Evolutionary conservation across 1,140 invertebrate genomes (phyloP).

Genomic region (Pseudomyrmex sp.): DNA sequence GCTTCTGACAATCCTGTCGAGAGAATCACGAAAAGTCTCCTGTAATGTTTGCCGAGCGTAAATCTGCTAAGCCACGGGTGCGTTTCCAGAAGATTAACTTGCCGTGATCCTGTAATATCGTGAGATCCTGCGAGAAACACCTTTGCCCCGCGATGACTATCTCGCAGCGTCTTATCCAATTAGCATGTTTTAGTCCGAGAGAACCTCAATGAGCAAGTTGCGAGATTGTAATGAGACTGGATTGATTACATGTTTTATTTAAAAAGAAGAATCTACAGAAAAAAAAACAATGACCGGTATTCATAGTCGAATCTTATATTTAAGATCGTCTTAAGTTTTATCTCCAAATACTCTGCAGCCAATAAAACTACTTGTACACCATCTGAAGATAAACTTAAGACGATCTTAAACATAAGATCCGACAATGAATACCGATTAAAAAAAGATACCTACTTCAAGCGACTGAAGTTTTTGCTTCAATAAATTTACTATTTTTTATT

Average conservation of each 20-base stretch:
- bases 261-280: background rate
- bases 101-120: conserved; percentile 40
- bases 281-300: background rate
- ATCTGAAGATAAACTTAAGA: too few species aligned
- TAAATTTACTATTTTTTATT: too few species aligned
- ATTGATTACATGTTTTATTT: background rate
- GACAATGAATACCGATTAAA: too few species aligned
- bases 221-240: conserved; percentile 22
- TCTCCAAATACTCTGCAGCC: too few species aligned
- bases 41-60: conserved; percentile 26
- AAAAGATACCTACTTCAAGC: too few species aligned
- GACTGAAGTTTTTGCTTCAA: too few species aligned
- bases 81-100: conserved; percentile 53
- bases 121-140: conserved; percentile 31
- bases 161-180: conserved; percentile 48
- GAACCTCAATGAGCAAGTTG: conserved; percentile 8
- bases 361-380: too few species aligned
- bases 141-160: conserved; percentile 34
- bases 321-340: too few species aligned
- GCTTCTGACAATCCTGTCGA: conserved; percentile 15
- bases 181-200: conserved; percentile 42
- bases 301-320: too few species aligned
- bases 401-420: too few species aligned
- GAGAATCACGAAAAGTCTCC: conserved; percentile 28
- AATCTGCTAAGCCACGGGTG: conserved; percentile 44